Base-by-base conservation (phyloP, 2,888 invertebrate species). In the Trichopria drosophilae region DNA sequence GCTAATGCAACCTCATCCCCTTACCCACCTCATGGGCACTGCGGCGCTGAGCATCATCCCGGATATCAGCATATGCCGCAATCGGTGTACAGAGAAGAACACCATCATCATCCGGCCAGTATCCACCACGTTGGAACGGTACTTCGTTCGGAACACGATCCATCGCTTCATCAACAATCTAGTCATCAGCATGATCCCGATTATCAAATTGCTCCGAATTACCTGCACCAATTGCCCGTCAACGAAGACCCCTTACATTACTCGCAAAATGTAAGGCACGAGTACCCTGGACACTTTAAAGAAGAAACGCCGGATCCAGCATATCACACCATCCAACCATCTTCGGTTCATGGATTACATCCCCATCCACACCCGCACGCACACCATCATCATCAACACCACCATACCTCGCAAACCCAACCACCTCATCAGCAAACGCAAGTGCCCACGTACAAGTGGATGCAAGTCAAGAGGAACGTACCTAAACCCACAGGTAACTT, bases 381-480 rank as follows among this genome's bases (percentile, higher is more conserved):
- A 66, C 53, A 60, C 55, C 34, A 53, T 35, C 61, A 62, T 51
- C 62, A 60, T 29, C 56, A 61, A 16, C 57, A 61, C 24, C 60
- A 54, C 19, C 63, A 62, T 6, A 57, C 64, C 29, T 61, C 62
- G 59, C 73, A 53, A 73, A 78, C 63, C 69, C 76, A 72, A 63
- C 76, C 57, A 73, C 79, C 64, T 22, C 73, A 71, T 59, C 83
- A 67, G 29, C 85, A 84, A 61, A 78, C 83, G 10, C 79, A 83
- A 39, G 85, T 93, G 54, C 93, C 93, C 18, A 94, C 95, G 0
- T 97, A 96, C 78, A 95, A 97, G 77, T 97, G 97, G 97, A 97
- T 97, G 97, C 95, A 96, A 80, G 91, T 97, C 68, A 97, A 97
- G 79, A 82, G 97, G 76, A 95, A 94, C 77, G 90, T 93, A 62